Evolutionary conservation across 2,888 invertebrate species (phyloP).

Genomic region (Pandemis heparana): DNA sequence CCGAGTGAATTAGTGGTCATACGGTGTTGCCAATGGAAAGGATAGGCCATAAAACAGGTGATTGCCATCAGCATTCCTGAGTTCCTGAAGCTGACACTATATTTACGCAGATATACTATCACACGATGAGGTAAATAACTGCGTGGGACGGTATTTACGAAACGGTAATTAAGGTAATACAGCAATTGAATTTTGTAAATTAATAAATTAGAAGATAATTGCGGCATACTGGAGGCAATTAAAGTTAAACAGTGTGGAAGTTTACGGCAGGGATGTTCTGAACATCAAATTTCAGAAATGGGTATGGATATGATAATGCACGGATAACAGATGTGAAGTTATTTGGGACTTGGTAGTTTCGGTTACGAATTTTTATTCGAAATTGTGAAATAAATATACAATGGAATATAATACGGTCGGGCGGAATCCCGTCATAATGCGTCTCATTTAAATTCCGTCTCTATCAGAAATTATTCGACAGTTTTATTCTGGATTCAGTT

Average conservation of each 20-base stretch:
- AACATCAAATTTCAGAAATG: too few relatives aligned
- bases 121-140: conserved; percentile 46
- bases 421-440: too few relatives aligned
- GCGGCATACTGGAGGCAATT: neutral
- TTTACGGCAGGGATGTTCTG: neutral
- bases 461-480: too few relatives aligned
- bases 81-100: conserved; percentile 56
- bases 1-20: conserved; percentile 23
- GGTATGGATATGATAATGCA: too few relatives aligned
- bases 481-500: too few relatives aligned
- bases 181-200: conserved; percentile 2
- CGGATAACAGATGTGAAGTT: too few relatives aligned
- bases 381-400: too few relatives aligned
- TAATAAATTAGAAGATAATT: neutral
- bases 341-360: too few relatives aligned
- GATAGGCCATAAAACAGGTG: conserved; percentile 57
- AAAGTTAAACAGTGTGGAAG: neutral
- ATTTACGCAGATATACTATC: conserved; percentile 68
- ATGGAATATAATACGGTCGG: too few relatives aligned
- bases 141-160: conserved; percentile 35
- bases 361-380: too few relatives aligned
- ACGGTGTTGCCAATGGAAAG: conserved; percentile 48
- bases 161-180: conserved; percentile 31
- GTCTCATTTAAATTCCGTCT: too few relatives aligned
- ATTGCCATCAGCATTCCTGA: conserved; percentile 64